phyloP scores from a whole-genome alignment of 2,113 vertebrate species.

The Aldabrachelys gigantea region DNA sequence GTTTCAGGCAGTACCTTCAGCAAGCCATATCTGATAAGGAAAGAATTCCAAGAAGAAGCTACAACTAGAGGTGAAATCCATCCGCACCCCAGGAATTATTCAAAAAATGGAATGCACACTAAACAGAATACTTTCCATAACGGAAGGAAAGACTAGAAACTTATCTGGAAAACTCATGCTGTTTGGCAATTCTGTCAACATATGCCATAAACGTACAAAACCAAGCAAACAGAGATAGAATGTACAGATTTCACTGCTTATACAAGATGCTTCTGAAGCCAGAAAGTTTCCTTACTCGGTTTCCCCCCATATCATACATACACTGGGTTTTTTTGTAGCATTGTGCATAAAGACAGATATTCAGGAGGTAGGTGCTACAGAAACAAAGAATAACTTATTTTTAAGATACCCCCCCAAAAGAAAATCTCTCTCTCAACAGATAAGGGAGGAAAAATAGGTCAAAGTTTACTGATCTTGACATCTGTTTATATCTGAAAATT shows the following conservation, averaged over 20 bases:
- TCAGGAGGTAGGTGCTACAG: not conserved
- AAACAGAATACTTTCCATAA: not conserved
- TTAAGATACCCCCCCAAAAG: not conserved
- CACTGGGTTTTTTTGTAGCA: not conserved
- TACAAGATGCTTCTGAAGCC: not conserved
- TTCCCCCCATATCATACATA: not conserved
- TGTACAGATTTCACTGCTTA: not conserved
- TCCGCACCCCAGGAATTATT: not conserved
- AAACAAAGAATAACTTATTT: not conserved
- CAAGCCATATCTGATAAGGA: not conserved
- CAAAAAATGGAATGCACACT: not conserved
- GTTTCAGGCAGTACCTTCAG: not conserved
- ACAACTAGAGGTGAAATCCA: not conserved
- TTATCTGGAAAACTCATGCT: not conserved
- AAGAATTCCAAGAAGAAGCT: not conserved
- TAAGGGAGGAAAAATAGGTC: not conserved
- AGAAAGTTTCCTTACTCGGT: slow-evolving; percentile 47
- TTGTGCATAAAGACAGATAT: not conserved
- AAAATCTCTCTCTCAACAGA: accelerated
- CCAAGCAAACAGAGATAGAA: not conserved
- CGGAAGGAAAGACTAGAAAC: not conserved
- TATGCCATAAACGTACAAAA: not conserved
- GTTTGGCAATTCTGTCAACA: not conserved
- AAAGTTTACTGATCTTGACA: not conserved
- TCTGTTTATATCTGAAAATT: not conserved